phyloP scores from a whole-genome alignment of 2,113 vertebrate genomes.

The Heterocephalus glaber region DNA sequence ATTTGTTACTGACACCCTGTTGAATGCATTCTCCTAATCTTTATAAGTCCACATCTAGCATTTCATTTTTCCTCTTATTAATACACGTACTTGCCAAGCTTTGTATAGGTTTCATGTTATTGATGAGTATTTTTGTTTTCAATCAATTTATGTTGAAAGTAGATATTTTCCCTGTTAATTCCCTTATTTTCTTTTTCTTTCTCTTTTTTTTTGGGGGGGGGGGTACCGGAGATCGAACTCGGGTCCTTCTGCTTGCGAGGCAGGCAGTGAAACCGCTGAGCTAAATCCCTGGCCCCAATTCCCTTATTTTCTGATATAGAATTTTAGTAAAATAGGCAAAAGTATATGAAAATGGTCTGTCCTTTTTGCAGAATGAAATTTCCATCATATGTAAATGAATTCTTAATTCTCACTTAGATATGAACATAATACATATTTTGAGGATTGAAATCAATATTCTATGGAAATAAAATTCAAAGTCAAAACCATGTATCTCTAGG shows the following conservation, averaged over 20 bases:
- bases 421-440: not conserved
- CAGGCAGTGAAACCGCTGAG: too few species aligned
- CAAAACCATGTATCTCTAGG: not conserved
- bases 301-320: not conserved
- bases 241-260: too few species aligned
- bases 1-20: not conserved
- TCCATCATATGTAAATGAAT: not conserved
- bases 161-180: not conserved
- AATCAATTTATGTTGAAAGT: conserved; percentile 38
- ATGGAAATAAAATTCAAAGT: not conserved
- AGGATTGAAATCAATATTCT: not conserved
- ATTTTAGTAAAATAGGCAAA: conserved; percentile 20
- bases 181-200: not conserved
- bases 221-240: too few species aligned
- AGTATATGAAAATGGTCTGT: not conserved
- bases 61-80: not conserved
- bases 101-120: not conserved
- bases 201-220: too few species aligned
- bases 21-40: not conserved
- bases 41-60: not conserved
- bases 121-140: conserved; percentile 34
- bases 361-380: not conserved
- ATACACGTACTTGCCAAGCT: not conserved
- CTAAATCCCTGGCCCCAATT: too few species aligned
- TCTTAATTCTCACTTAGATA: not conserved